These are phyloP conservation scores for Riparia riparia DNA, from an alignment of 2,113 vertebrate species.

Conservation along the genomic window DNA sequence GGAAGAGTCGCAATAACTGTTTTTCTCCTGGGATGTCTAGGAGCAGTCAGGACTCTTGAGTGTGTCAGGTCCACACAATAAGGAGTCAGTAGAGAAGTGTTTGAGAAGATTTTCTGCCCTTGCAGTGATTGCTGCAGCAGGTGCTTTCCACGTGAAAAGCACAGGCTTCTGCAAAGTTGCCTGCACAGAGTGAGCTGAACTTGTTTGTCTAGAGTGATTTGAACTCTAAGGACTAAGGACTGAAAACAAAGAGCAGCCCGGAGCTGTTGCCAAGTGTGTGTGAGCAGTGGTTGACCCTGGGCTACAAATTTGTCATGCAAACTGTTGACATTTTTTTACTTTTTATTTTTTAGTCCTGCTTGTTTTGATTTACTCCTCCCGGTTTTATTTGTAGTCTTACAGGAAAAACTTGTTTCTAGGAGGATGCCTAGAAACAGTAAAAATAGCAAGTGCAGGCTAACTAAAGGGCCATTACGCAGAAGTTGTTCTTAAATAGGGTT, in stretches of 20 bases:
- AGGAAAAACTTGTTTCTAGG: not conserved
- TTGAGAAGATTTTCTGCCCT: not conserved
- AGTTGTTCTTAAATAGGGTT: not conserved
- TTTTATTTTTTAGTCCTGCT: not conserved
- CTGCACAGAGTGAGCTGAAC: not conserved
- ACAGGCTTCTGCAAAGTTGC: not conserved
- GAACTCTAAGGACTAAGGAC: not conserved
- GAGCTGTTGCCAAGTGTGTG: not conserved
- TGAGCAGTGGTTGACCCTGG: not conserved
- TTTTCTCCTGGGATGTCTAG: not conserved
- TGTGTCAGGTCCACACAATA: not conserved
- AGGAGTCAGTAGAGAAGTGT: not conserved
- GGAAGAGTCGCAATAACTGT: not conserved
- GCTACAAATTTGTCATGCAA: not conserved
- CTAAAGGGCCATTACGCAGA: not conserved
- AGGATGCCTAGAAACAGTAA: not conserved
- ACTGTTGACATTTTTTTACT: not conserved
- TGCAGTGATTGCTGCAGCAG: not conserved
- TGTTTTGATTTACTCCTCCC: not conserved
- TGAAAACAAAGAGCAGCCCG: not conserved
- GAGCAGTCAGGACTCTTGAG: not conserved
- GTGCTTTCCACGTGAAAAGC: not conserved
- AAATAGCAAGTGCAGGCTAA: not conserved
- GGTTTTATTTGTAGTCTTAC: not conserved
- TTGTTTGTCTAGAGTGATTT: not conserved